A percentile compares a stretch with the other conserved stretches of the same genome.
phyloP scores from a whole-genome alignment of 2,113 vertebrate genomes.

The Micronycteris hirsuta region DNA sequence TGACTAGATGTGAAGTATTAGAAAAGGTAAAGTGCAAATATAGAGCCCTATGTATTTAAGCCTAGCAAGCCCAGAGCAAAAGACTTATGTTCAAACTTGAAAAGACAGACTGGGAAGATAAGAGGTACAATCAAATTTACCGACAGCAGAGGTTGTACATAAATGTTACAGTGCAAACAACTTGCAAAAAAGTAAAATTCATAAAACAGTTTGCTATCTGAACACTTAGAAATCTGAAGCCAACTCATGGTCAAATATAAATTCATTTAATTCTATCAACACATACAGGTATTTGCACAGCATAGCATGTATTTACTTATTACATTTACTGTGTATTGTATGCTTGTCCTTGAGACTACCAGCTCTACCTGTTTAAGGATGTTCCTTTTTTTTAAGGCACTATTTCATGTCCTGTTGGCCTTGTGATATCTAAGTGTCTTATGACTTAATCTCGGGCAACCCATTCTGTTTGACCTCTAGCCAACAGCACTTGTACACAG shows the following conservation, averaged over 20 bases:
- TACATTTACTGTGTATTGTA: not conserved
- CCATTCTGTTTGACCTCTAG: not conserved
- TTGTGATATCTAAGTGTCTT: not conserved
- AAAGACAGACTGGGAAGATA: not conserved
- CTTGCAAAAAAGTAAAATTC: not conserved
- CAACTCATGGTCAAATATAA: not conserved
- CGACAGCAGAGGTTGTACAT: not conserved
- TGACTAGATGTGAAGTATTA: not conserved
- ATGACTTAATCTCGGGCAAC: fast-evolving
- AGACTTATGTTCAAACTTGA: not conserved
- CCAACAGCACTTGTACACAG: not conserved
- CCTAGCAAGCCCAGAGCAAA: not conserved
- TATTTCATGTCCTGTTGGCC: not conserved
- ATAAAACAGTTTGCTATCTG: not conserved
- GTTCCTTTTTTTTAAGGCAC: not conserved
- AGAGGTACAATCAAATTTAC: not conserved
- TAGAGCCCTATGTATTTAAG: not conserved
- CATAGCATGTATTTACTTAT: not conserved
- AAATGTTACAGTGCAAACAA: not conserved
- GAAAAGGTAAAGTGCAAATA: not conserved
- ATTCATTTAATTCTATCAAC: not conserved
- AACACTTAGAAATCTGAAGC: not conserved
- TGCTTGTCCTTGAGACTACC: not conserved
- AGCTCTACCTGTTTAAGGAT: not conserved
- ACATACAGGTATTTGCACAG: not conserved